Percentiles rank a stretch among this genome's conserved stretches.
Evolutionary conservation across 2,888 invertebrate genomes (phyloP).

Genomic region (Euzetes globulus): DNA sequence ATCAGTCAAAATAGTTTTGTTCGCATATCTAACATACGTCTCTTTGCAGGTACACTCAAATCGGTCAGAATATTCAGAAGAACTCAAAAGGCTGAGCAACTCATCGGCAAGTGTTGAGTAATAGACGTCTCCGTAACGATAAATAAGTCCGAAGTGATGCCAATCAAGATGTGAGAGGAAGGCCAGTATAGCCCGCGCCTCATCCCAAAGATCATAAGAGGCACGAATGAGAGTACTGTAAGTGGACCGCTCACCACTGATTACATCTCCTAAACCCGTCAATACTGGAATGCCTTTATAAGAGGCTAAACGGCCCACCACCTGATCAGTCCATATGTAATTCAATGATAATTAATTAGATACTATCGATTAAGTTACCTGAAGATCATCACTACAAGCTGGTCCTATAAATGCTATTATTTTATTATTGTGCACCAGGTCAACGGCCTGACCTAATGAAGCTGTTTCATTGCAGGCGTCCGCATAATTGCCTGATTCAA

Average conservation of each 20-base stretch:
- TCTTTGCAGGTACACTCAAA: conserved; percentile 38
- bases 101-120: conserved; percentile 39
- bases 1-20: conserved; percentile 40
- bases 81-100: conserved; percentile 28
- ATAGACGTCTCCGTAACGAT: conserved; percentile 40
- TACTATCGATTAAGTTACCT: conserved; percentile 11
- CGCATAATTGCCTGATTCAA: conserved; percentile 38
- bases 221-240: conserved; percentile 41
- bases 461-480: conserved; percentile 39
- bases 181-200: conserved; percentile 40
- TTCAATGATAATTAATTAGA: neutral
- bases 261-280: conserved; percentile 41
- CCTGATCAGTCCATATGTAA: conserved; percentile 17
- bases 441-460: conserved; percentile 39
- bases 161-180: conserved; percentile 40
- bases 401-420: conserved; percentile 41
- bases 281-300: conserved; percentile 41
- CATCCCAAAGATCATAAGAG: conserved; percentile 41
- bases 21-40: conserved; percentile 36
- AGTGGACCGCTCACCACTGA: conserved; percentile 37
- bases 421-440: conserved; percentile 35
- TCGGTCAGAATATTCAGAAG: conserved; percentile 2
- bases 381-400: conserved; percentile 42
- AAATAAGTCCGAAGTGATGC: conserved; percentile 41
- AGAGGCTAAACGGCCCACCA: conserved; percentile 41